Base-by-base conservation (phyloP, 2,888 invertebrate genomes). In the Drosophila atroscutellata region DNA sequence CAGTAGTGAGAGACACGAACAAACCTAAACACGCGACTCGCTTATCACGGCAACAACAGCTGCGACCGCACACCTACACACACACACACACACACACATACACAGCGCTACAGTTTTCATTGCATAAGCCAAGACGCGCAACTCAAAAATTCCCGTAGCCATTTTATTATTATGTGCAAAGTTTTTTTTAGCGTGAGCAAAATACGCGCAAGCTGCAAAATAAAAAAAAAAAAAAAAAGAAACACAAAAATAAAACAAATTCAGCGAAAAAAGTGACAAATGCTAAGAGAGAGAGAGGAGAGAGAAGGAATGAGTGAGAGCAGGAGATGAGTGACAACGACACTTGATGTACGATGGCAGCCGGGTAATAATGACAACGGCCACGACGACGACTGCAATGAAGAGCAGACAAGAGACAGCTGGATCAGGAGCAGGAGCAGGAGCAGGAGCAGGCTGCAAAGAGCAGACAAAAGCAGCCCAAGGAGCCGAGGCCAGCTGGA, bases 341-440 rank as follows among this genome's bases (percentile, higher is more conserved):
- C 85, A 87, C 87, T 89, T 85, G 85, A 85, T 89, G 88, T 88
- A 85, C 86, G 89, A 87, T 89, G 89, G 89, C 82, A 86, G 85
- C 85, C 72, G 83, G 89, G 89, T 75, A 89, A 89, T 85, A 85
- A 85, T 85, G 85, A 85, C 85, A 89, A 77, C 89, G 77, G 67
- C 61, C 58, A 73, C 79, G 72, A 49, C 60, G 66, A 72, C 79
- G 13, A 54, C 26, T 82, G 83, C 85, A 86, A 74, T 64, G 83
- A 77, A 80, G 71, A 76, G 60, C 67, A 68, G 68, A 42, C 36
- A 54, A 36, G 32, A 62, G 56, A 36, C 50, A 60, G 65, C 75
- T 66, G 63, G 66, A 67, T 72, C 67, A 67, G 66, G 66, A 67
- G 77, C 67, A 67, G 66, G 52, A 63, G 61, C 61, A 67, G 73